A percentile compares a stretch with the other conserved stretches of the same genome.
These are phyloP conservation scores for Sebastes wilsoni DNA, from an alignment of 2,797 vertebrate species.

Conservation along the genomic window DNA sequence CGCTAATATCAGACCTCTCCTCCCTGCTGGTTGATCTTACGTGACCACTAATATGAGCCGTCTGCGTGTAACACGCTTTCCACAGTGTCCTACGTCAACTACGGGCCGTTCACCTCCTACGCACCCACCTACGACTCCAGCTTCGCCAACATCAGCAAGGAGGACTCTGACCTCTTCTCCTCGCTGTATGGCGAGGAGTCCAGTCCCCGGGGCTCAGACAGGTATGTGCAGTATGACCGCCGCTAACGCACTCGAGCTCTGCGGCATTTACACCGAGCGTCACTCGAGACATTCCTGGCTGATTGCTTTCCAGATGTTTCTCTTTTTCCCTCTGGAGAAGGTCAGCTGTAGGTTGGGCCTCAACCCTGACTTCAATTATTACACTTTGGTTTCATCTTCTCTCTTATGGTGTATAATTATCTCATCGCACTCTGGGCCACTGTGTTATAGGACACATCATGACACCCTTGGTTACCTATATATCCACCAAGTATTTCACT, in stretches of 20 bases:
- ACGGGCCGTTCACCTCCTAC: constrained; percentile 94
- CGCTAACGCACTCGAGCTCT: background rate
- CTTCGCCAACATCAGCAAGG: constrained; percentile 95
- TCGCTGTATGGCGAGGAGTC: constrained; percentile 92
- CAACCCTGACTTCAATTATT: background rate
- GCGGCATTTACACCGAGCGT: constrained; percentile 9
- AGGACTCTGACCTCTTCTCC: constrained; percentile 94
- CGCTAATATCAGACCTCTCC: background rate
- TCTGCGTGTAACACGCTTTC: background rate
- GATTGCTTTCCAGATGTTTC: constrained; percentile 57
- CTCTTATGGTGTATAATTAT: background rate
- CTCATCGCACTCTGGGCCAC: background rate
- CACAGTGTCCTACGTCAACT: constrained; percentile 95
- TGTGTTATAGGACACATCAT: background rate
- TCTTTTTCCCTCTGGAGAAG: constrained; percentile 6
- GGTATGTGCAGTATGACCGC: constrained; percentile 75
- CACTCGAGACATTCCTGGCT: constrained; percentile 47
- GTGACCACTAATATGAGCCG: background rate
- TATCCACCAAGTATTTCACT: background rate
- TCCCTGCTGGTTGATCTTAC: background rate
- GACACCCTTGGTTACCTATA: background rate
- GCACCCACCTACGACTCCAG: constrained; percentile 96
- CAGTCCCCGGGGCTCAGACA: constrained; percentile 86
- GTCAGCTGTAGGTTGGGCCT: background rate
- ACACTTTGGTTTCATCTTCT: background rate